These are phyloP conservation scores for Spisula subtruncata DNA, from an alignment of 2,888 invertebrate species.

Conservation along the genomic window DNA sequence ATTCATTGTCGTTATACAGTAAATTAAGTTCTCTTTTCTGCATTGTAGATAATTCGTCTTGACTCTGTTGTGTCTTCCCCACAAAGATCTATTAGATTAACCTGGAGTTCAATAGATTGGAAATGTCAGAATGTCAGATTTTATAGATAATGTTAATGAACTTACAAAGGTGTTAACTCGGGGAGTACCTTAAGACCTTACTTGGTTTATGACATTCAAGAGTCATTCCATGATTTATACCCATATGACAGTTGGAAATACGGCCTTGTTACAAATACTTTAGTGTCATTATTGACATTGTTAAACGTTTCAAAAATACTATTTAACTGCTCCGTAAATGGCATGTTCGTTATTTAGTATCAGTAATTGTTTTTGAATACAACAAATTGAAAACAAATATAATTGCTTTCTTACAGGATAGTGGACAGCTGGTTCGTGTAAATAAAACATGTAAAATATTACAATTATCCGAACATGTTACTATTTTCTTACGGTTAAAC, in stretches of 20 bases:
- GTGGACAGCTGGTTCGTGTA: not conserved
- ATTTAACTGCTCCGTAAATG: not conserved
- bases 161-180: conserved; percentile 65
- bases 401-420: not conserved
- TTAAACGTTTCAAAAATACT: conserved; percentile 4
- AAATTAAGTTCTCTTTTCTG: conserved; percentile 52
- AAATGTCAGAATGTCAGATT: conserved; percentile 72
- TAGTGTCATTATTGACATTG: conserved; percentile 20
- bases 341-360: not conserved
- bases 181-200: conserved; percentile 58
- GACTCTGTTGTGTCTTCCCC: conserved; percentile 62
- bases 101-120: conserved; percentile 53
- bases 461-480: too few species aligned
- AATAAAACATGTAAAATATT: too few species aligned
- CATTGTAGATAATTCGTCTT: conserved; percentile 63
- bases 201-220: conserved; percentile 49
- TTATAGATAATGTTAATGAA: conserved; percentile 63
- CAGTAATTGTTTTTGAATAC: not conserved
- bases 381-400: not conserved
- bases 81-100: conserved; percentile 52
- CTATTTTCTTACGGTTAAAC: too few species aligned
- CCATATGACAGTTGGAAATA: conserved; percentile 48
- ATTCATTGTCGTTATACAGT: conserved; percentile 45
- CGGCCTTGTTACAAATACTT: conserved; percentile 24
- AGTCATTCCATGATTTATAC: conserved; percentile 54